These are phyloP conservation scores for Microctonus hyperodae DNA, from an alignment of 2,888 invertebrate genomes.

Conservation along the genomic window DNA sequence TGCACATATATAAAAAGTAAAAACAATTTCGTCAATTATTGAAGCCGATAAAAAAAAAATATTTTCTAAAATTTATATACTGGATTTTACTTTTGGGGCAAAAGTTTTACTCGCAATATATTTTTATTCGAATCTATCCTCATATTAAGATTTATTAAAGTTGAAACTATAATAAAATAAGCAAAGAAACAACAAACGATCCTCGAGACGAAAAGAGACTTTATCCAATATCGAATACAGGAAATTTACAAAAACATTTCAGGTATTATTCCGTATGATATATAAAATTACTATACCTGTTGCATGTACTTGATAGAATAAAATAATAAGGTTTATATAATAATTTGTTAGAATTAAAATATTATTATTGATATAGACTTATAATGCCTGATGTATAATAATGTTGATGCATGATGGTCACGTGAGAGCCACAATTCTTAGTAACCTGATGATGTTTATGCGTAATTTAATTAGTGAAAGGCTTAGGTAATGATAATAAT, in stretches of 20 bases:
- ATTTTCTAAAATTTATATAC: slow-evolving; percentile 35
- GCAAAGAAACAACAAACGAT: not conserved
- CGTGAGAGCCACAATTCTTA: not conserved
- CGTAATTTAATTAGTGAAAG: not conserved
- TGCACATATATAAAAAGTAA: slow-evolving; percentile 4
- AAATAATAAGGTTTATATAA: not conserved
- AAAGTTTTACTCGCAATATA: not conserved
- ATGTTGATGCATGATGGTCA: not conserved
- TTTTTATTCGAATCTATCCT: not conserved
- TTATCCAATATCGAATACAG: not conserved
- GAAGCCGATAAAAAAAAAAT: slow-evolving; percentile 18
- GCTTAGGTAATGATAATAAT: not conserved
- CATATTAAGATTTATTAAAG: not conserved
- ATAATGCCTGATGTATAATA: not conserved
- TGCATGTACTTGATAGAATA: not conserved
- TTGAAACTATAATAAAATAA: not conserved
- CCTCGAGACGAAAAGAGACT: not conserved
- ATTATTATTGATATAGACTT: not conserved
- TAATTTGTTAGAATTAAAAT: not conserved
- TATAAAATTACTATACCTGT: not conserved
- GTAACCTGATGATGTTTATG: not conserved
- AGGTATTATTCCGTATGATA: not conserved
- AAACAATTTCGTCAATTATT: slow-evolving; percentile 34
- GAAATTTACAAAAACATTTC: not conserved
- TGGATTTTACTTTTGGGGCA: not conserved